Percentiles rank a stretch among this genome's conserved stretches.
Conservation (phyloP, 2,113 vertebrate species). For the Mandrillus leucophaeus region DNA sequence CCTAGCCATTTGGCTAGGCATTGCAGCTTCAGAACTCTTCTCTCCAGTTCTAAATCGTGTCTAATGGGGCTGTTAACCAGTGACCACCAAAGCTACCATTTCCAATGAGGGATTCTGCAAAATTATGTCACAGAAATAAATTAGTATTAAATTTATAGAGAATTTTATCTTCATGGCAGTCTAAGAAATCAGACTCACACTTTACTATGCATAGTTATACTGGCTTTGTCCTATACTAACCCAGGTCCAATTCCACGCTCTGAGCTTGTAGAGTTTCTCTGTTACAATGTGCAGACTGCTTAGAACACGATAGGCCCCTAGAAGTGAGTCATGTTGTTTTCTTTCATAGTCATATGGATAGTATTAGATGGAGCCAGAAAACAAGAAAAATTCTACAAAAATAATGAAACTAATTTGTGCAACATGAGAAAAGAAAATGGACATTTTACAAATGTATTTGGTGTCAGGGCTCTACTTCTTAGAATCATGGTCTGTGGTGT, state of each 20-base stretch:
- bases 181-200: not conserved
- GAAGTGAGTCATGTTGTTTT: not conserved
- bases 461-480: not conserved
- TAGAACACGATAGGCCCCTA: not conserved
- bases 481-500: not conserved
- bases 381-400: not conserved
- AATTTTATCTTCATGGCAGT: not conserved
- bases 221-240: not conserved
- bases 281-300: not conserved
- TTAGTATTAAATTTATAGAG: not conserved
- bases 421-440: conserved; percentile 11
- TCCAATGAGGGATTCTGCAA: not conserved
- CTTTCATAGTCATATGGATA: not conserved
- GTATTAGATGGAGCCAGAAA: not conserved
- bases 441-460: not conserved
- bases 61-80: not conserved
- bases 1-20: not conserved
- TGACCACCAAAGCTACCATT: not conserved
- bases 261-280: not conserved
- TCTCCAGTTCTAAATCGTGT: not conserved
- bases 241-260: not conserved
- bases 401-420: not conserved
- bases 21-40: not conserved
- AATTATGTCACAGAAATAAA: not conserved
- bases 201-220: not conserved